Base-by-base conservation (phyloP, 2,797 vertebrate genomes). In the Sciaenops ocellatus region DNA sequence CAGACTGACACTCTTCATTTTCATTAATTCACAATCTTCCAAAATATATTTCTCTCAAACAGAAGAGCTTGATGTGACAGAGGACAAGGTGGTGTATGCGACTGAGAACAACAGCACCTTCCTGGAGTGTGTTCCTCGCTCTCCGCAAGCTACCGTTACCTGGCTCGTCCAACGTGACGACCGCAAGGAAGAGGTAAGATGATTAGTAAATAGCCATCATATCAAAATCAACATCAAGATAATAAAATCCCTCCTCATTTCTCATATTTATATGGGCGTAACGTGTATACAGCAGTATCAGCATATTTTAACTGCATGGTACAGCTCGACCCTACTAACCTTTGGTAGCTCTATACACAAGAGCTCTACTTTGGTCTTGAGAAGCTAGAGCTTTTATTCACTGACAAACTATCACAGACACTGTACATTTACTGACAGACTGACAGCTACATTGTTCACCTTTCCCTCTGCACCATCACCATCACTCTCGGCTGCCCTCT, bases 21-120 rank as follows among this genome's bases (percentile, higher is more conserved):
- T 52, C 11, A 18, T 22, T 12, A 3, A 20, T 38, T 62, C 0
- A 51, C 30, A 69, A 2, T 28, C 22, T 85, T n/a, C 78, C 12
- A 30, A 38, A 18, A 38, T 2, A 20, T 91, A 9, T 72, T 3
- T 6, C 0, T 78, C 66, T 83, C 22, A 80, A 95, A 93, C 93
- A 84, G 96, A 96, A 26, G 95, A 96, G 26, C 69, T 94, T 0
- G 96, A 97, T 52, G 83, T 71, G 0, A 48, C 76, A 4, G 96
- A 95, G 65, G 94, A 97, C 84, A 92, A 89, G 73, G 90, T 95
- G 34, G 94, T 98, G 18, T 99, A 97, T 0, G 97, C 97, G 51
- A 96, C 95, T 0, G 98, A 99, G 88, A 95, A 97, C 93, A 99
- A 98, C 92, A 98, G 97, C 93, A 98, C 97, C 56, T 97, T 99